These are phyloP conservation scores for Taurulus bubalis DNA, from an alignment of 2,113 vertebrate species.

Conservation along the genomic window DNA sequence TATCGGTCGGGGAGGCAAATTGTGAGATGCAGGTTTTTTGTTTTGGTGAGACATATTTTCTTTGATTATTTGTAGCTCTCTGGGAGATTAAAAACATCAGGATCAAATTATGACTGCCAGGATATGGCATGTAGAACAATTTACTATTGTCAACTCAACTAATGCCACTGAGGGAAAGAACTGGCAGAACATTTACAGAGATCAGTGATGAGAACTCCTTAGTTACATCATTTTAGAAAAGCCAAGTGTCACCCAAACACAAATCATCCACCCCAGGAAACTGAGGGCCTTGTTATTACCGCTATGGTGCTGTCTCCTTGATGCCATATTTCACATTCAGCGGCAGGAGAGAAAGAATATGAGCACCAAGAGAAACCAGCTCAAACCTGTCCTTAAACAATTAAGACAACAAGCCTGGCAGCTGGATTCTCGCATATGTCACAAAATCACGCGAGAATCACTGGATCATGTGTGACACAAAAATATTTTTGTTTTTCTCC, in stretches of 20 bases:
- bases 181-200: background rate
- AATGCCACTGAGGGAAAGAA: background rate
- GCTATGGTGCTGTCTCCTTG: background rate
- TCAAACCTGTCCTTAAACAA: background rate
- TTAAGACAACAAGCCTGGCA: background rate
- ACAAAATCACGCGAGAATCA: too few species aligned
- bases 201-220: background rate
- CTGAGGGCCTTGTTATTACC: background rate
- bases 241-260: background rate
- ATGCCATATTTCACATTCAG: background rate
- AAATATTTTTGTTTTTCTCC: too few species aligned
- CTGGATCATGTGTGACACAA: too few species aligned
- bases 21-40: background rate
- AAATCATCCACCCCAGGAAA: background rate
- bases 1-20: background rate
- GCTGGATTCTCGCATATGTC: too few species aligned
- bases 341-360: background rate
- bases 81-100: background rate
- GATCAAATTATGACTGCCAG: constrained; percentile 1
- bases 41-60: background rate
- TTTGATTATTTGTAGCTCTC: background rate
- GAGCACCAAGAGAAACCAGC: background rate
- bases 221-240: background rate
- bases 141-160: background rate
- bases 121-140: background rate